Conservation (phyloP, 2,113 vertebrate species). For the Trinectes maculatus region DNA sequence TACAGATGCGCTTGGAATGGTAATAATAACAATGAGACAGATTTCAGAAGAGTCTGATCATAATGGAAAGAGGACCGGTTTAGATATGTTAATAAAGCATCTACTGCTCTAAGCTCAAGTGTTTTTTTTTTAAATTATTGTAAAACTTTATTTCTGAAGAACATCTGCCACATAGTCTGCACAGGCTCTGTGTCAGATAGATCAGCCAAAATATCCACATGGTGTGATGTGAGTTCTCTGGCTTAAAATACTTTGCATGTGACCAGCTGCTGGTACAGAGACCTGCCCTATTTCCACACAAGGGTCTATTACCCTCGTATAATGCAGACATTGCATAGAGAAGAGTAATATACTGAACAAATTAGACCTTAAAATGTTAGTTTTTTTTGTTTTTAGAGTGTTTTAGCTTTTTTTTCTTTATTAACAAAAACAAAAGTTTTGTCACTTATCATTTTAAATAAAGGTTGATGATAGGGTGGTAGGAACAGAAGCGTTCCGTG, state of each 20-base stretch:
- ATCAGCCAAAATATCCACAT: slow-evolving; percentile 34
- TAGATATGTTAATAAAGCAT: not conserved
- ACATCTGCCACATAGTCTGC: not conserved
- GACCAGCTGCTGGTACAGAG: slow-evolving; percentile 20
- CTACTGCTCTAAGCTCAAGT: not conserved
- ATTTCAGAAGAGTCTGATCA: not conserved
- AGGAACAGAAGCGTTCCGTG: not conserved
- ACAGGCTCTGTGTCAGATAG: slow-evolving; percentile 20
- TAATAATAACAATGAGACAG: slow-evolving; percentile 1
- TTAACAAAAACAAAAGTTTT: no score
- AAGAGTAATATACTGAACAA: not conserved
- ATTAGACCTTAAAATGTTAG: no score
- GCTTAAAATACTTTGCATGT: slow-evolving; percentile 49
- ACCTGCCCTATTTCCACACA: not conserved
- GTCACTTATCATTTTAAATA: no score
- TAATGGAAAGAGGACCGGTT: not conserved
- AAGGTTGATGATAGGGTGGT: not conserved
- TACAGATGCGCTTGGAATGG: slow-evolving; percentile 14
- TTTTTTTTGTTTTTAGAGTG: no score
- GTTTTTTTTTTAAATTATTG: no score
- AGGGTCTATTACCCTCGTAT: not conserved
- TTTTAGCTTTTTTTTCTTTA: no score
- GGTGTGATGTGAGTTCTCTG: slow-evolving; percentile 40
- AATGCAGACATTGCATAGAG: not conserved
- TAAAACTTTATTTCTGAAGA: no score